These are phyloP conservation scores for Eristalinus aeneus DNA, from an alignment of 2,888 invertebrate species.

Conservation along the genomic window DNA sequence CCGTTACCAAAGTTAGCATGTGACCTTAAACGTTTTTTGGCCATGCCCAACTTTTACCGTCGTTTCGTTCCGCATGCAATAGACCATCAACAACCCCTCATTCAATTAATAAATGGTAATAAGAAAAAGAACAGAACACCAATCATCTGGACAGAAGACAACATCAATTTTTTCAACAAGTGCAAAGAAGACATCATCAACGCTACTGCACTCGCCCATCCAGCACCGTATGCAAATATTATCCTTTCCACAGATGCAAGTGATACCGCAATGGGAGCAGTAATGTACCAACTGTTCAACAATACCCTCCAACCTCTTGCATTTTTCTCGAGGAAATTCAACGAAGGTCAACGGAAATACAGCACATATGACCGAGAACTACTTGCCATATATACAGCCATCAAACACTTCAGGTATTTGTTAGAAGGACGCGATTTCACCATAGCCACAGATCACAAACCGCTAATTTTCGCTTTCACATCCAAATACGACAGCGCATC, in stretches of 20 bases:
- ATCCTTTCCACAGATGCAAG: not conserved
- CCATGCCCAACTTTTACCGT: conserved; percentile 66
- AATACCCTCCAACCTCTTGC: not conserved
- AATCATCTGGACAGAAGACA: no score
- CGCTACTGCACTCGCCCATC: not conserved
- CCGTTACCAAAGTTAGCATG: conserved; percentile 45
- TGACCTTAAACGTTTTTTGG: conserved; percentile 69
- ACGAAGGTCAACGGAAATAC: not conserved
- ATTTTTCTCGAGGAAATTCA: conserved; percentile 8
- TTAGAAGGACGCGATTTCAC: conserved; percentile 20
- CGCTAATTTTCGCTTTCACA: not conserved
- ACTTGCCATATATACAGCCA: not conserved
- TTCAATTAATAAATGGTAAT: no score
- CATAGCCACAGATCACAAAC: conserved; percentile 31
- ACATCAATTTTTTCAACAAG: no score
- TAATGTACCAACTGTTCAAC: not conserved
- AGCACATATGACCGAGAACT: conserved; percentile 32
- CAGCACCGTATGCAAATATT: not conserved
- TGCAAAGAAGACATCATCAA: no score
- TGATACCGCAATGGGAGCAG: conserved; percentile 30
- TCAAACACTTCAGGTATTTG: conserved; percentile 21
- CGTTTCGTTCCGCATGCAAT: no score
- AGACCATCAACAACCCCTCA: no score
- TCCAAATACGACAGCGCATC: conserved; percentile 11
- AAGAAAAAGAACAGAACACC: no score